Base-by-base conservation (phyloP, 2,113 vertebrate species). In the Tor tambroides region DNA sequence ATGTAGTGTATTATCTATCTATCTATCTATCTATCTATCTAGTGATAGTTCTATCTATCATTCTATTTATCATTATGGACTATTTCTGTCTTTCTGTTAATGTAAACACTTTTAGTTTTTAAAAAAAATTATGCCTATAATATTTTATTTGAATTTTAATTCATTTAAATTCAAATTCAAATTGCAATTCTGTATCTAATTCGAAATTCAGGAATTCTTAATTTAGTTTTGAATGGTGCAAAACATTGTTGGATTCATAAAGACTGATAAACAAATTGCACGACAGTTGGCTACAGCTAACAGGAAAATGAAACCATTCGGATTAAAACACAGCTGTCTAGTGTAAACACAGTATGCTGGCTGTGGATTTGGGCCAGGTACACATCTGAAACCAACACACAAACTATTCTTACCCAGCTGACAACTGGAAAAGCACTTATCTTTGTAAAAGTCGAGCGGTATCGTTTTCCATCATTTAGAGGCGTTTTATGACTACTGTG, bases 401-500 rank as follows among this genome's bases (percentile, higher is more conserved):
- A 90, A 91, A 89, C 93, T 94, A 89, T 94, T 95, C 95, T 93
- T 88, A 90, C 90, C 0, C 76, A 88, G 91, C 89, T 91, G 81
- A 87, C 91, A 93, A 93, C 96, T 97, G 96, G 95, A 95, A 95
- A 97, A 96, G 92, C 90, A 94, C 94, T 97, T 96, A 95, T 93
- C 91, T 93, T 86, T 91, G 94, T 93, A 90, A 95, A 90, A 87
- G 91, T 92, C 90, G 90, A 93, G 35, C 51, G 69, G 86, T 95
- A 89, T 90, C 43, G 86, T 92, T 94, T 93, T 93, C 92, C 90
- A 91, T 87, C 94, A 89, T 84, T 76, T 49, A 93, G 89, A 94
- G 93, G 88, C 86, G 80, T 91, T 90, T 94, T 90, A 96, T 92
- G 91, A 91, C 92, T 93, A 94, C 91, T 90, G 71, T 28, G 93